Evolutionary conservation across 2,113 vertebrate genomes (phyloP), one percentile per base, ranked within the genome.

Genomic region (Corvus cornix): DNA sequence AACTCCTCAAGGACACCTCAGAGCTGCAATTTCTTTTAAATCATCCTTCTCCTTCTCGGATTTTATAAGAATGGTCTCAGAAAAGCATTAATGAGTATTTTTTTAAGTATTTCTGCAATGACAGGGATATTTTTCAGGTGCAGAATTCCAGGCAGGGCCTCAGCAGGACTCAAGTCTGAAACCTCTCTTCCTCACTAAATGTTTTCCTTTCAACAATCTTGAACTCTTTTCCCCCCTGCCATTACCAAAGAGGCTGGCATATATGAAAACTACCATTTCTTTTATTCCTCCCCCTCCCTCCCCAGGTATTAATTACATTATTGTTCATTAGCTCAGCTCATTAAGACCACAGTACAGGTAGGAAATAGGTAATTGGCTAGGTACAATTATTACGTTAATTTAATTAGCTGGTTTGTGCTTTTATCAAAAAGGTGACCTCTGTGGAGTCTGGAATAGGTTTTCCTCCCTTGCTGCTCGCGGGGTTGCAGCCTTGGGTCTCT

Each of bases 391-490:
- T 84, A 94, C 94, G 91, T 95, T 95, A 96, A 96, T 97, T 96
- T 95, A 95, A 97, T 97, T 94, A 97, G 89, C 89, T 87, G 66
- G 13, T 94, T 95, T 87, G 83, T 87, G 85, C 85, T 92, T 93
- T 90, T 93, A 88, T 95, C 90, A 86, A 94, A 95, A 96, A 96
- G 96, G 89, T 96, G 97, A 96, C 96, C 95, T 97, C 94, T 93
- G 55, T 84, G 74, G 78, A 84, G 93, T 46, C 60, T 73, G 68
- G 58, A 90, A 73, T 76, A 75, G 69, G 76, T 79, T 88, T 96
- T 53, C 16, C 26, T 79, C 43, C 80, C 46, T 86, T 41, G 63
- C 37, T 56, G 1, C 69, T 81, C 37, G 28, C 53, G 68, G 74
- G 77, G 48, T 35, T 90, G 55, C 63, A 93, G 82, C 78, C 53